phyloP scores from a whole-genome alignment of 2,797 vertebrate genomes.

The Discoglossus pictus region DNA sequence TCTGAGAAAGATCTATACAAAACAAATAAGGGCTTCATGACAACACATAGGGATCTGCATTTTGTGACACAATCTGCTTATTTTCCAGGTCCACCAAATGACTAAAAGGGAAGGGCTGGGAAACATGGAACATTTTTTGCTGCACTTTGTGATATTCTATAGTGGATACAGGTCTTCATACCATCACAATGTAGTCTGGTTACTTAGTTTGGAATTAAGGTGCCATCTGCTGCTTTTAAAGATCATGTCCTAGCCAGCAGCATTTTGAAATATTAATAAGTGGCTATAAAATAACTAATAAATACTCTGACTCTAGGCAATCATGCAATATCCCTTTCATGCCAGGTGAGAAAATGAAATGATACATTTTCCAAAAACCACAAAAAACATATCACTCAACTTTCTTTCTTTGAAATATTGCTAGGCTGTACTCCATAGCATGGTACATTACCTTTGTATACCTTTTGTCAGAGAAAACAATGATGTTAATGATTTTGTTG shows the following conservation, averaged over 20 bases:
- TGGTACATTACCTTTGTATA: conserved; percentile 21
- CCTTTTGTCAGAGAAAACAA: conserved; percentile 24
- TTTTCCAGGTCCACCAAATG: too few species aligned
- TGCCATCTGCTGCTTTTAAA: conserved; percentile 12
- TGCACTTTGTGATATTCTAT: neutral
- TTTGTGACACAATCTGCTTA: neutral
- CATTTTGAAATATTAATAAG: conserved; percentile 29
- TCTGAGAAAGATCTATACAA: neutral
- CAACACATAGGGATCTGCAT: neutral
- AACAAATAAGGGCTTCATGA: conserved; percentile 7
- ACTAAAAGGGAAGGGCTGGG: too few species aligned
- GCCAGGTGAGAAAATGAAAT: conserved; percentile 12
- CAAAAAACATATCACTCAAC: conserved; percentile 4
- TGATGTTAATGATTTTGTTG: neutral
- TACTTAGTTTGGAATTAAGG: neutral
- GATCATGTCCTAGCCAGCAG: neutral
- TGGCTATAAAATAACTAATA: conserved; percentile 20
- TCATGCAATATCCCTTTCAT: conserved; percentile 6
- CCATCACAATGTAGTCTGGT: neutral
- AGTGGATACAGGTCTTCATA: neutral
- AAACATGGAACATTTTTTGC: neutral
- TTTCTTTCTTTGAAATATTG: conserved; percentile 2
- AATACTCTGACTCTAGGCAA: conserved; percentile 24
- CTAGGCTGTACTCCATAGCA: conserved; percentile 26
- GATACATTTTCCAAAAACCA: conserved; percentile 7